phyloP scores from a whole-genome alignment of 2,797 vertebrate species.

The Liparis tanakae region DNA sequence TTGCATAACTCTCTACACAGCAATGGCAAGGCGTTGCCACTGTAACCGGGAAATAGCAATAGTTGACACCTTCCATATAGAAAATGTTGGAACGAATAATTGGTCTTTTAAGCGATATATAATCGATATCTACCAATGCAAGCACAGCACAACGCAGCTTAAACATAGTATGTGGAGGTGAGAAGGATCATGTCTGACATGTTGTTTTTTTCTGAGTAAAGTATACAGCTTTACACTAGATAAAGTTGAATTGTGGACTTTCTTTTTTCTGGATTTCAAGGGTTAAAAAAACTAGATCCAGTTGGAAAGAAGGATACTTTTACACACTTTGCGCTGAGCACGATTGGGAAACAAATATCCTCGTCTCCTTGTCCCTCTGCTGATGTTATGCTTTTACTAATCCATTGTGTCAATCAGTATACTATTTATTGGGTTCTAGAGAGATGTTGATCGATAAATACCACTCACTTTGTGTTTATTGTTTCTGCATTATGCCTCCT shows the following conservation, averaged over 20 bases:
- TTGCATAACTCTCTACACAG: slow-evolving; percentile 15
- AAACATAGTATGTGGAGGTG: slow-evolving; percentile 3
- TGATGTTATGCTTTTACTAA: slow-evolving; percentile 15
- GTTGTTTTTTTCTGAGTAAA: neutral
- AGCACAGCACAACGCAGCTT: neutral
- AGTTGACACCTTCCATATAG: neutral
- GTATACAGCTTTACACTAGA: neutral
- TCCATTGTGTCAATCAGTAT: slow-evolving; percentile 16
- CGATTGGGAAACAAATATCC: neutral
- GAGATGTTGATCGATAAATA: slow-evolving; percentile 16
- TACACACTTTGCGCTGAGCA: neutral
- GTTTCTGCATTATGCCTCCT: neutral
- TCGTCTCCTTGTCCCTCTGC: neutral
- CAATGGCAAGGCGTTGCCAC: neutral
- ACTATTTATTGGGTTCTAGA: slow-evolving; percentile 1
- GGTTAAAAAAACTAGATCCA: neutral
- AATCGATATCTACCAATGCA: neutral
- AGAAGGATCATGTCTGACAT: slow-evolving; percentile 6
- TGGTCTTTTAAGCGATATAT: neutral
- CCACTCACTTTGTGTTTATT: slow-evolving; percentile 1
- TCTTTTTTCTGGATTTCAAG: neutral
- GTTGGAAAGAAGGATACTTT: neutral
- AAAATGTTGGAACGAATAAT: neutral
- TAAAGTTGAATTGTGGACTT: neutral
- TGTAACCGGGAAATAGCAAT: slow-evolving; percentile 10